phyloP scores from a whole-genome alignment of 2,888 invertebrate genomes.

The Scaptomyza reducta region DNA sequence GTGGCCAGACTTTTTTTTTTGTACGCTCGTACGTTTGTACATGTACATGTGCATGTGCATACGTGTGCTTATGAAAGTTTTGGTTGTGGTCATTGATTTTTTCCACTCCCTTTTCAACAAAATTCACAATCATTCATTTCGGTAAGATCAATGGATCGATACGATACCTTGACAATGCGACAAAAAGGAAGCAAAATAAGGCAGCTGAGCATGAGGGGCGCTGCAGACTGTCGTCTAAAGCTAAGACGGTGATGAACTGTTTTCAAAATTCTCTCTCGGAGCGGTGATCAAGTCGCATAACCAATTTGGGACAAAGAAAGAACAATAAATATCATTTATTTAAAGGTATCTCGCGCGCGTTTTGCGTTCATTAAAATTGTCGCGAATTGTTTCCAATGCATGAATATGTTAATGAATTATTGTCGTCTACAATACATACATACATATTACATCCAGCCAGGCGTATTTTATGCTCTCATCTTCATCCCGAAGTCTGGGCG shows the following conservation, averaged over 20 bases:
- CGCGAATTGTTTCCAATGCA: slow-evolving; percentile 66
- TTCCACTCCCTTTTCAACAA: slow-evolving; percentile 31
- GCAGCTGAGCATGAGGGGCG: slow-evolving; percentile 7
- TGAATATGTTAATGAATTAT: slow-evolving; percentile 76
- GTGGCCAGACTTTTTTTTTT: slow-evolving; percentile 32
- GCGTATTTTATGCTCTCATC: background rate
- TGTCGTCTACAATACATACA: slow-evolving; percentile 20
- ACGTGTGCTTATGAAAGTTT: slow-evolving; percentile 18
- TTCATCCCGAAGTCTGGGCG: background rate
- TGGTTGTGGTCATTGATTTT: slow-evolving; percentile 45
- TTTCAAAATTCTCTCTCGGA: slow-evolving; percentile 58
- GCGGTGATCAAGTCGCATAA: slow-evolving; percentile 33
- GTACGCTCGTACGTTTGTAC: slow-evolving; percentile 8
- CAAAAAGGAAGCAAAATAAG: slow-evolving; percentile 57
- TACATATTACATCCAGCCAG: background rate
- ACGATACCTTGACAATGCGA: slow-evolving; percentile 62
- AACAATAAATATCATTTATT: slow-evolving; percentile 70
- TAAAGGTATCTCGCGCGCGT: slow-evolving; percentile 19
- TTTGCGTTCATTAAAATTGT: slow-evolving; percentile 74
- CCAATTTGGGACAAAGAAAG: slow-evolving; percentile 30
- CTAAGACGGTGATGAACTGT: slow-evolving; percentile 70
- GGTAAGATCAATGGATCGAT: slow-evolving; percentile 80
- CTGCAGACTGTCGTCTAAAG: slow-evolving; percentile 22
- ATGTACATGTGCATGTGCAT: slow-evolving; percentile 23
- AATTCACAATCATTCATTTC: slow-evolving; percentile 77